phyloP scores from a whole-genome alignment of 2,888 invertebrate species.

The Leptogaster cylindrica region DNA sequence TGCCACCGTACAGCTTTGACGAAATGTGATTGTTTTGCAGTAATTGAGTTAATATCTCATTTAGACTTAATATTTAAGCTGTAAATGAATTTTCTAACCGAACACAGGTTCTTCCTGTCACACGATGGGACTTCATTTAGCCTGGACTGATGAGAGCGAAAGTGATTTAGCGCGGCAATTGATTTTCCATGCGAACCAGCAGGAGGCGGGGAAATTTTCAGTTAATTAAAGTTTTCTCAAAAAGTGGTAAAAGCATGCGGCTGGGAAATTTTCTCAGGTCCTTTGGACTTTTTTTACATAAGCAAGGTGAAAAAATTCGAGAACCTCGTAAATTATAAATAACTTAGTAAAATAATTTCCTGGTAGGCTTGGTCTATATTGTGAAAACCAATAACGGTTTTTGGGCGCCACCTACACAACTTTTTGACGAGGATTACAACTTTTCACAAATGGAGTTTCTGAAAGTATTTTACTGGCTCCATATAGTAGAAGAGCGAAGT shows the following conservation, averaged over 20 bases:
- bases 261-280: neutral
- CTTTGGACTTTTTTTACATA: neutral
- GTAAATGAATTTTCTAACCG: conserved; percentile 23
- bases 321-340: too few species aligned
- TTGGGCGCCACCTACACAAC: too few species aligned
- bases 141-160: conserved; percentile 15
- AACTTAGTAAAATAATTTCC: neutral
- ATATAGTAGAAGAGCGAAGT: too few species aligned
- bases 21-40: conserved; percentile 27
- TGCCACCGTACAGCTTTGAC: too few species aligned
- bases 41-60: conserved; percentile 32
- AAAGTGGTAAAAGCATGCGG: neutral
- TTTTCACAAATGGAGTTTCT: too few species aligned
- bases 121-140: neutral
- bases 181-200: neutral
- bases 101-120: conserved; percentile 6
- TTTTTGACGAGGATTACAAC: too few species aligned
- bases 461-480: too few species aligned
- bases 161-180: conserved; percentile 19
- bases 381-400: too few species aligned
- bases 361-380: too few species aligned
- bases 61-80: conserved; percentile 26
- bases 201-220: conserved; percentile 4
- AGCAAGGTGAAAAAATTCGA: too few species aligned
- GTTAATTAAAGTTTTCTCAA: conserved; percentile 22